phyloP scores from a whole-genome alignment of 2,113 vertebrate genomes.

The Aegithalos caudatus region DNA sequence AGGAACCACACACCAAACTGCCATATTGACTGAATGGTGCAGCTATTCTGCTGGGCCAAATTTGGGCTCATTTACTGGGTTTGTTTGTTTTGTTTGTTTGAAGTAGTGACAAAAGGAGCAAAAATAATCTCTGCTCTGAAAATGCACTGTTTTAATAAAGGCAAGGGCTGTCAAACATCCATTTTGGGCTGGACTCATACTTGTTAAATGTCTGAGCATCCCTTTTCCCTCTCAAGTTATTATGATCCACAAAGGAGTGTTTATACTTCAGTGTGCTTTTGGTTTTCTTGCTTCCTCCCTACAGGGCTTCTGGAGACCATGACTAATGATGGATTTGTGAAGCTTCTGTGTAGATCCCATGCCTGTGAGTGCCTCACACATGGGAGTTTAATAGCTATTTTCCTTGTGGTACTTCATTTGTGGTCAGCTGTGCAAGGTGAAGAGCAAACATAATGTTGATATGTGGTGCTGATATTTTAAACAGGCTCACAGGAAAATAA shows the following conservation, averaged over 20 bases:
- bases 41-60: slow-evolving; percentile 57
- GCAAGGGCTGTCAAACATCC: not conserved
- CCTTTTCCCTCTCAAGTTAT: not conserved
- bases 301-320: not conserved
- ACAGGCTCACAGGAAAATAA: not conserved
- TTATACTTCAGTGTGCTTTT: not conserved
- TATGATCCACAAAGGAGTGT: not conserved
- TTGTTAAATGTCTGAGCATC: not conserved
- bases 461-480: not conserved
- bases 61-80: slow-evolving; percentile 54
- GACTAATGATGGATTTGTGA: not conserved
- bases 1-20: slow-evolving; percentile 28
- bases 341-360: not conserved
- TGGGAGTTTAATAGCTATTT: not conserved
- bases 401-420: not conserved
- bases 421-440: slow-evolving; percentile 2
- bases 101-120: not conserved
- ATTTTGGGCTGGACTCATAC: not conserved
- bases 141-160: slow-evolving; percentile 30
- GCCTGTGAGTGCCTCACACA: not conserved
- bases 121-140: not conserved
- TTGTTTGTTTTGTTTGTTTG: not conserved
- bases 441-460: not conserved
- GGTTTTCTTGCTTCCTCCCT: not conserved
- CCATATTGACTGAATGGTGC: slow-evolving; percentile 49